These are phyloP conservation scores for Vultur gryphus DNA, from an alignment of 2,797 vertebrate species.

Conservation along the genomic window DNA sequence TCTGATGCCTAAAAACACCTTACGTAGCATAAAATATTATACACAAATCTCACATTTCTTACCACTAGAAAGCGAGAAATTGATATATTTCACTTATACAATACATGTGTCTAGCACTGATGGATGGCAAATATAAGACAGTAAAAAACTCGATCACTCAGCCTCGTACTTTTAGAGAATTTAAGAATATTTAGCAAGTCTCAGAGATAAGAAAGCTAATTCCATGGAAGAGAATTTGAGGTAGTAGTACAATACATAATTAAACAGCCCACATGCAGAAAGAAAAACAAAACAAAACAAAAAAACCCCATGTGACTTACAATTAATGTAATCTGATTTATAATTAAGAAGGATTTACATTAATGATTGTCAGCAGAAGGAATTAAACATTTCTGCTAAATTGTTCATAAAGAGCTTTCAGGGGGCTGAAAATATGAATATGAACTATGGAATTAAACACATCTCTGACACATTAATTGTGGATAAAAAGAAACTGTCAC, in stretches of 20 bases:
- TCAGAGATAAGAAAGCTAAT: not conserved
- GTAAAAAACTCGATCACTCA: not conserved
- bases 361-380: conserved; percentile 25
- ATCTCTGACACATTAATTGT: conserved; percentile 36
- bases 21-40: not conserved
- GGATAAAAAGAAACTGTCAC: conserved; percentile 15
- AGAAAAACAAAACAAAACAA: not conserved
- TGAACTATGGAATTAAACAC: not conserved
- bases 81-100: not conserved
- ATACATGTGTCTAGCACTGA: not conserved
- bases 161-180: not conserved
- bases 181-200: not conserved
- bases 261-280: not conserved
- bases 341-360: not conserved
- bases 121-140: not conserved
- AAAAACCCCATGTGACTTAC: not conserved
- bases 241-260: conserved; percentile 1
- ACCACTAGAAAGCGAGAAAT: not conserved
- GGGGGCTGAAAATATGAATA: conserved; percentile 34
- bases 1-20: not conserved
- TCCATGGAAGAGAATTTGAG: not conserved
- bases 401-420: not conserved
- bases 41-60: not conserved
- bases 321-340: conserved; percentile 31
- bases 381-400: conserved; percentile 35